These are phyloP conservation scores for Urocynchramus pylzowi DNA, from an alignment of 2,113 vertebrate genomes.

Conservation along the genomic window DNA sequence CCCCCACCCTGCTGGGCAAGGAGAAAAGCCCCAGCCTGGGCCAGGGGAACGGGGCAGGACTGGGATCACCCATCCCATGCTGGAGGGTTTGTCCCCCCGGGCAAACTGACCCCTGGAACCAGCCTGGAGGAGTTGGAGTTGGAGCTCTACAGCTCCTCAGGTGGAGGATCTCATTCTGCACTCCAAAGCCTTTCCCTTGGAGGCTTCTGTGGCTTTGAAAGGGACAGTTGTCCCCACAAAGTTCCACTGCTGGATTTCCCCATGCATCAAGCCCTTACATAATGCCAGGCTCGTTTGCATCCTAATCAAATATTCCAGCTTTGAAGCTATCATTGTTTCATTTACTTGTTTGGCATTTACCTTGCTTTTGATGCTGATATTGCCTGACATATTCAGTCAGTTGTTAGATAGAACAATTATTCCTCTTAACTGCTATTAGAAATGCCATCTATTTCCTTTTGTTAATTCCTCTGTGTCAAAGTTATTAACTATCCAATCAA, in stretches of 20 bases:
- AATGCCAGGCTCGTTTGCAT: neutral
- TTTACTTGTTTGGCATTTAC: conserved; percentile 33
- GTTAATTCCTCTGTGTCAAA: conserved; percentile 36
- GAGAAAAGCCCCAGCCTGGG: neutral
- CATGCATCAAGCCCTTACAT: neutral
- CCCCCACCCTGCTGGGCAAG: neutral
- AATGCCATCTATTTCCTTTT: conserved; percentile 53
- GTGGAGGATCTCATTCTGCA: neutral
- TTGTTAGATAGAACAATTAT: conserved; percentile 59
- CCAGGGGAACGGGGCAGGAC: fast-evolving
- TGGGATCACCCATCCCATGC: fast-evolving
- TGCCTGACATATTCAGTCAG: conserved; percentile 46
- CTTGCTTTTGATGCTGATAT: conserved; percentile 38
- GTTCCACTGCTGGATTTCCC: neutral
- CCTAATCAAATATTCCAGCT: neutral
- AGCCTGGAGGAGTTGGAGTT: fast-evolving
- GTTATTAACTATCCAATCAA: conserved; percentile 14
- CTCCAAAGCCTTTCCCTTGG: neutral
- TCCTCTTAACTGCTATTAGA: conserved; percentile 42
- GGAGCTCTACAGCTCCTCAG: fast-evolving
- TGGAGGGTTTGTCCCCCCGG: fast-evolving
- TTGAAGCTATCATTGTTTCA: conserved; percentile 8
- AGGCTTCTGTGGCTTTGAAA: neutral
- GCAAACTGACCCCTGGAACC: neutral
- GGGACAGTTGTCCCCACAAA: neutral